Percentiles rank a stretch among this genome's conserved stretches.
phyloP scores from a whole-genome alignment of 2,113 vertebrate species.

The Galeopterus variegatus region DNA sequence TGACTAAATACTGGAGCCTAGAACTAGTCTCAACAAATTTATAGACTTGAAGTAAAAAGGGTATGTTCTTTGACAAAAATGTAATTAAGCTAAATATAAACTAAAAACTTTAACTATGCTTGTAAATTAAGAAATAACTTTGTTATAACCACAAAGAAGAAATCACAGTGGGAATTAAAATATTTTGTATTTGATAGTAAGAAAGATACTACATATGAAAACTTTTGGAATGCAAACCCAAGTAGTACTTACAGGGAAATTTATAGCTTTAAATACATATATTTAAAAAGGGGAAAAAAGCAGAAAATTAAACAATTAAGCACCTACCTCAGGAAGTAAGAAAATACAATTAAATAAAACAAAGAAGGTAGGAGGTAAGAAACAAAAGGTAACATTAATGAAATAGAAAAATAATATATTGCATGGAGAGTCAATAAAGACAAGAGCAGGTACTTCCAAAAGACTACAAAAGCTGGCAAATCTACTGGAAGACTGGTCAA shows the following conservation, averaged over 20 bases:
- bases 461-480: not conserved
- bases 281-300: not conserved
- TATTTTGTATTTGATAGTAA: not conserved
- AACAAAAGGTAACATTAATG: not conserved
- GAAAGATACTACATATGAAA: not conserved
- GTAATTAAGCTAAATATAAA: not conserved
- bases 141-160: not conserved
- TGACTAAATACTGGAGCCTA: not conserved
- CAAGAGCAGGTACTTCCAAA: not conserved
- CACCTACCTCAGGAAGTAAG: not conserved
- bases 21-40: not conserved
- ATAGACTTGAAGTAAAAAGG: not conserved
- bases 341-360: not conserved
- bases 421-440: not conserved
- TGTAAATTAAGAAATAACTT: not conserved
- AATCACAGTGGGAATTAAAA: not conserved
- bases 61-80: not conserved
- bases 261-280: not conserved
- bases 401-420: not conserved
- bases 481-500: not conserved
- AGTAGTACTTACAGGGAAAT: not conserved
- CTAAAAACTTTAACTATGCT: not conserved
- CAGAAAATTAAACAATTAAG: not conserved
- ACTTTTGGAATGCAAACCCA: not conserved
- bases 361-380: not conserved